These are phyloP conservation scores for Thomomys bottae DNA, from an alignment of 2,113 vertebrate species.

Conservation along the genomic window DNA sequence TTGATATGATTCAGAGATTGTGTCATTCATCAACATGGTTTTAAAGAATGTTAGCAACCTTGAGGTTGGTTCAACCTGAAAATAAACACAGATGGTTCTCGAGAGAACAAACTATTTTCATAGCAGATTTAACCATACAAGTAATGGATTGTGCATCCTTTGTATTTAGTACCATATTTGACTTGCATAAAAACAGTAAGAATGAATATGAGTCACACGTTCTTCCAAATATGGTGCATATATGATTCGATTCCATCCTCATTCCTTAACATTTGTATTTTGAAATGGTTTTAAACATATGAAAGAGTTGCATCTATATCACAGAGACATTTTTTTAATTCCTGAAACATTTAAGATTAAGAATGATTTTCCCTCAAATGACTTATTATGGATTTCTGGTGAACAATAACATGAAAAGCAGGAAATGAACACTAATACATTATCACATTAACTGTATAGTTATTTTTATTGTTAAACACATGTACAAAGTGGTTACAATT, in stretches of 20 bases:
- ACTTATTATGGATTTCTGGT: neutral
- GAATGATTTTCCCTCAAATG: conserved; percentile 10
- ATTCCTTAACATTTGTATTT: conserved; percentile 3
- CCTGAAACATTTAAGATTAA: conserved; percentile 33
- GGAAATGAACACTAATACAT: conserved; percentile 22
- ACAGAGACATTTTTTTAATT: conserved; percentile 15
- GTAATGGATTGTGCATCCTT: conserved; percentile 55
- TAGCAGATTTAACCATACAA: conserved; percentile 56
- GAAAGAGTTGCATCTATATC: neutral
- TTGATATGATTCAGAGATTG: conserved; percentile 74
- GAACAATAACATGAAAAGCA: conserved; percentile 30
- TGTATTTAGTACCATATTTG: conserved; percentile 56
- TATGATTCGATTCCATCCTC: neutral
- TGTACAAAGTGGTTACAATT: too few species aligned
- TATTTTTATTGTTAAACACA: too few species aligned
- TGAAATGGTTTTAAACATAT: conserved; percentile 20
- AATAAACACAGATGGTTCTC: conserved; percentile 77
- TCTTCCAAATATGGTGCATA: conserved; percentile 9
- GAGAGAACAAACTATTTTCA: conserved; percentile 69
- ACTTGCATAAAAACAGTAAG: conserved; percentile 57
- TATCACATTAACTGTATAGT: neutral
- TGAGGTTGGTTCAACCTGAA: conserved; percentile 70
- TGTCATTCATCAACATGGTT: conserved; percentile 74
- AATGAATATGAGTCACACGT: conserved; percentile 49
- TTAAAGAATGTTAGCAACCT: conserved; percentile 75